Conservation (phyloP, 2,113 vertebrate species). For the Phaethon lepturus region DNA sequence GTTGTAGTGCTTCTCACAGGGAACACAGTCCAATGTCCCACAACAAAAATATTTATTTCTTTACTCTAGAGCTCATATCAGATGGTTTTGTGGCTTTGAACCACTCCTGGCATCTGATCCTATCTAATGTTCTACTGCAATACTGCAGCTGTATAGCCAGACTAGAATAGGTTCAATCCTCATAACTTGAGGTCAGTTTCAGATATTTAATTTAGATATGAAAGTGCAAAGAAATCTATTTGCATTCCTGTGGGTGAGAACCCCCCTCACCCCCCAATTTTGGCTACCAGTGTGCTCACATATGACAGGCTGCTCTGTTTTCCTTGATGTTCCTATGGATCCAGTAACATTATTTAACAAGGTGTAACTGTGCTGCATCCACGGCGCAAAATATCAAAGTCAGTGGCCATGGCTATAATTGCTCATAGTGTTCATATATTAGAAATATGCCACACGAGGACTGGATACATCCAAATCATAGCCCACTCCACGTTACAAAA, state of each 20-base stretch:
- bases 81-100: slow-evolving; percentile 24
- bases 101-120: neutral
- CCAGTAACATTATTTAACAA: neutral
- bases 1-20: neutral
- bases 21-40: neutral
- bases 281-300: neutral
- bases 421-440: neutral
- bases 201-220: slow-evolving; percentile 15
- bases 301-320: neutral
- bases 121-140: neutral
- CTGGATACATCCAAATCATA: neutral
- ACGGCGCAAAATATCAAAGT: neutral
- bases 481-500: accelerated
- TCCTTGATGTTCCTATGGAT: neutral
- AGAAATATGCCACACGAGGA: neutral
- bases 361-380: neutral
- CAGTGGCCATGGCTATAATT: neutral
- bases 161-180: neutral
- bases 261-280: neutral
- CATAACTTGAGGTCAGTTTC: neutral
- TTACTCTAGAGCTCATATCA: neutral
- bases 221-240: neutral
- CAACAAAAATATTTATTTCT: slow-evolving; percentile 27
- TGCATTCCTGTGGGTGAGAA: neutral
- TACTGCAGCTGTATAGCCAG: neutral